Evolutionary conservation across 2,113 vertebrate species (phyloP).

Genomic region (Pontoporia blainvillei): DNA sequence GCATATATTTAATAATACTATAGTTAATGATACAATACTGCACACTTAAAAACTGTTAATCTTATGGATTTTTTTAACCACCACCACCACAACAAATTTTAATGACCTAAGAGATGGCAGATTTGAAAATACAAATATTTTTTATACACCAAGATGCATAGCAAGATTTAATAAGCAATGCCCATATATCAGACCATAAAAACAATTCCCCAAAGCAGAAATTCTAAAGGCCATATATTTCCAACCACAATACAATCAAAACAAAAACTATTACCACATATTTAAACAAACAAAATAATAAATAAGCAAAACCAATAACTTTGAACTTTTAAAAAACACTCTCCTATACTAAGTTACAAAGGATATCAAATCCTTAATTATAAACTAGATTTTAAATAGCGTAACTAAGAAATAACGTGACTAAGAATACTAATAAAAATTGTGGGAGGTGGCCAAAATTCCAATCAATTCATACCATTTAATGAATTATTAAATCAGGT

Average conservation of each 20-base stretch:
- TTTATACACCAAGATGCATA: not conserved
- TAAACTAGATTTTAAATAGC: not conserved
- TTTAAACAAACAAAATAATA: slow-evolving; percentile 24
- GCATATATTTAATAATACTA: no score
- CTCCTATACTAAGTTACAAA: not conserved
- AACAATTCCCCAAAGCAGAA: slow-evolving; percentile 41
- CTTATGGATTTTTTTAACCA: not conserved
- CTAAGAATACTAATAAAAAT: not conserved
- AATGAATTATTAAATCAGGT: slow-evolving; percentile 4
- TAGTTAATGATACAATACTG: not conserved
- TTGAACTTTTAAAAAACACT: not conserved
- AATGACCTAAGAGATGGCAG: not conserved
- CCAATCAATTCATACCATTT: not conserved
- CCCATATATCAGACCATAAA: slow-evolving; percentile 12
- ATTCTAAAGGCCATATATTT: slow-evolving; percentile 15
- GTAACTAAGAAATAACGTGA: not conserved
- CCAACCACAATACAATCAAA: not conserved
- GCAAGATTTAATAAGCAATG: not conserved
- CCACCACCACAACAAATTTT: not conserved
- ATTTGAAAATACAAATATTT: not conserved
- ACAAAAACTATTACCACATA: not conserved
- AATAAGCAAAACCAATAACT: slow-evolving; percentile 21
- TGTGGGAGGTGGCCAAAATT: not conserved
- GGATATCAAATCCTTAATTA: not conserved
- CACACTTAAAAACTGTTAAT: not conserved